These are phyloP conservation scores for Berghia stephanieae DNA, from an alignment of 1,140 invertebrate species.

Conservation along the genomic window DNA sequence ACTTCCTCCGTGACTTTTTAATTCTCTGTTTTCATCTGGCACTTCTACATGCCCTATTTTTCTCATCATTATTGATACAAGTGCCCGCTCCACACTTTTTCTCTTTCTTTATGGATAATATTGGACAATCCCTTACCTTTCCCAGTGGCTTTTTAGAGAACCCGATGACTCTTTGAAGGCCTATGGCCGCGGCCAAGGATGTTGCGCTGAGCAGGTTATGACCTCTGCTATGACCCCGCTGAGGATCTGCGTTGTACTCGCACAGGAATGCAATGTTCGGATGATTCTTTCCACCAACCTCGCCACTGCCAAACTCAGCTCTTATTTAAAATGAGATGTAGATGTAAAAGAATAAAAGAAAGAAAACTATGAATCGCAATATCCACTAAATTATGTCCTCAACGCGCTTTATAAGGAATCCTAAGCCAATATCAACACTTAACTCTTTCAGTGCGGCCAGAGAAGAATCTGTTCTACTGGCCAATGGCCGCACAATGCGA, in stretches of 20 bases:
- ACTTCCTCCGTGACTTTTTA: too few species aligned
- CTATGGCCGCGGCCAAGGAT: constrained; percentile 14
- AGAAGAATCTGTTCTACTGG: too few species aligned
- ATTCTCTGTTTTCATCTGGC: too few species aligned
- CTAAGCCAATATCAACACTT: not conserved
- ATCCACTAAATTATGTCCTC: not conserved
- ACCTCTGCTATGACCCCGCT: not conserved
- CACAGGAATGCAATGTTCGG: constrained; percentile 26
- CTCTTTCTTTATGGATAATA: too few species aligned
- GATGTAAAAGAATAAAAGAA: not conserved
- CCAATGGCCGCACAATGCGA: too few species aligned
- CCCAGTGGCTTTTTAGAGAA: constrained; percentile 17
- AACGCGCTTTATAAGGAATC: not conserved
- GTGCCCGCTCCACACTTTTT: too few species aligned
- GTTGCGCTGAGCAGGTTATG: constrained; percentile 14
- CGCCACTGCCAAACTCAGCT: not conserved
- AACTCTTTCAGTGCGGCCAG: too few species aligned
- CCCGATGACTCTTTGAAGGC: constrained; percentile 23
- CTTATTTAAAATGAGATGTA: not conserved
- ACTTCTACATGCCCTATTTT: too few species aligned
- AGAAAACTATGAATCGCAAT: not conserved
- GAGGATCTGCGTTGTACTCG: constrained; percentile 9
- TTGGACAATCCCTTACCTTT: constrained; percentile 5
- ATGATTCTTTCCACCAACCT: not conserved
- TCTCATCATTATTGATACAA: too few species aligned